phyloP scores from a whole-genome alignment of 2,113 vertebrate genomes.

The Speoplatyrhinus poulsoni region DNA sequence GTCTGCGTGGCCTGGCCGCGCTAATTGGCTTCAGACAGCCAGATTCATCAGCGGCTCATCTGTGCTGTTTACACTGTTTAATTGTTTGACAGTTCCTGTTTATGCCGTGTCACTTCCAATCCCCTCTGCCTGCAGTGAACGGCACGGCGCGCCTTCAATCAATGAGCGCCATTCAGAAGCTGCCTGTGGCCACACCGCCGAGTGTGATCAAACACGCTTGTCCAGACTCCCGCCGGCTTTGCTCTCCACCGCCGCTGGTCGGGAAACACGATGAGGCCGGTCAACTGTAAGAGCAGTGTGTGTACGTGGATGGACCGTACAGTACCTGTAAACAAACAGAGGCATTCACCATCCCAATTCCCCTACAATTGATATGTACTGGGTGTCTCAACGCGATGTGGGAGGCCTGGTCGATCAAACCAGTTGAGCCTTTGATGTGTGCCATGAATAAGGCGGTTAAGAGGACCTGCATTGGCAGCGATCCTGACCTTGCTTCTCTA shows the following conservation, averaged over 20 bases:
- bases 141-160: constrained; percentile 41
- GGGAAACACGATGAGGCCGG: constrained; percentile 47
- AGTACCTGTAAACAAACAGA: constrained; percentile 2
- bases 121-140: constrained; percentile 52
- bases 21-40: constrained; percentile 69
- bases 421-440: constrained; percentile 59
- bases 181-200: constrained; percentile 35
- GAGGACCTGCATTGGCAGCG: constrained; percentile 50
- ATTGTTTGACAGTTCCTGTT: constrained; percentile 78
- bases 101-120: constrained; percentile 76
- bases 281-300: constrained; percentile 34
- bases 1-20: constrained; percentile 5
- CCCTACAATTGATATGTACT: constrained; percentile 25
- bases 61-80: constrained; percentile 74
- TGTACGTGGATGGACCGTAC: neutral
- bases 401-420: constrained; percentile 41
- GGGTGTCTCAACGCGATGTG: constrained; percentile 40
- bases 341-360: constrained; percentile 28
- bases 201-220: constrained; percentile 48
- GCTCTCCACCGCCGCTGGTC: constrained; percentile 28
- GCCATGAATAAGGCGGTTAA: constrained; percentile 58
- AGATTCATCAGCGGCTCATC: constrained; percentile 73
- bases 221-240: constrained; percentile 44
- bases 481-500: constrained; percentile 50
- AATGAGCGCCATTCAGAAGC: constrained; percentile 48